Evolutionary conservation across 1,140 invertebrate species (phyloP).

Genomic region (Hypothenemus hampei): DNA sequence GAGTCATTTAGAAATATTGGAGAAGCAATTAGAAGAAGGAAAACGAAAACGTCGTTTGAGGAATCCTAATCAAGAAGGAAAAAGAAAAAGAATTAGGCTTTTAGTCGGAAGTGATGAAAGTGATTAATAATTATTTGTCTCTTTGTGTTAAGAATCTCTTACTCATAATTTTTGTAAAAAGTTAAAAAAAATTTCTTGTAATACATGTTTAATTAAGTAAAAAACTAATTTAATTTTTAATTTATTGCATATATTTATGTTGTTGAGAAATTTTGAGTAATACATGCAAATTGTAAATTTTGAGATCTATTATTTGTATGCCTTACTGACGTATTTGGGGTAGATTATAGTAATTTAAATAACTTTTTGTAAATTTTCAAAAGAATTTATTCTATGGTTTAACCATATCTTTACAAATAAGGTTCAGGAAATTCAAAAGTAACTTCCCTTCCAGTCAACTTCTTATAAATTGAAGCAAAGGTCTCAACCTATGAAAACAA

Average conservation of each 20-base stretch:
- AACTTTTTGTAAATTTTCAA: too few relatives aligned
- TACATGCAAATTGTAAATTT: too few relatives aligned
- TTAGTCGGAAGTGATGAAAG: slow-evolving; percentile 28
- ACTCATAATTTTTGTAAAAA: too few relatives aligned
- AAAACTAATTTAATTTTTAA: too few relatives aligned
- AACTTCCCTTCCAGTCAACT: slow-evolving; percentile 97
- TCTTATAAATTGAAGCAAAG: slow-evolving; percentile 97
- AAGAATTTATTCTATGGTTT: too few relatives aligned
- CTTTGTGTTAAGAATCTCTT: background rate
- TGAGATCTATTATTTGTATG: too few relatives aligned
- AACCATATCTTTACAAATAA: slow-evolving; percentile 81
- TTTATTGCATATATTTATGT: too few relatives aligned
- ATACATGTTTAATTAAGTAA: too few relatives aligned
- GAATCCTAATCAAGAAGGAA: slow-evolving; percentile 16
- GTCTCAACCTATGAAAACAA: slow-evolving; percentile 80
- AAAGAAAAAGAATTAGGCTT: slow-evolving; percentile 31
- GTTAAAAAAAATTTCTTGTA: too few relatives aligned
- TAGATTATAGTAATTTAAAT: too few relatives aligned
- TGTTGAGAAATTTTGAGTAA: too few relatives aligned
- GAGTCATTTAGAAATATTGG: slow-evolving; percentile 37
- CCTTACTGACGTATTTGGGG: too few relatives aligned
- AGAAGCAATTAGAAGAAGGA: slow-evolving; percentile 33
- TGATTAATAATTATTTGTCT: slow-evolving; percentile 9
- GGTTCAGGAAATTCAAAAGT: slow-evolving; percentile 99
- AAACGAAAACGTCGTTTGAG: slow-evolving; percentile 34